Conservation (phyloP, 2,888 invertebrate genomes). For the Gymnocheta viridis region DNA sequence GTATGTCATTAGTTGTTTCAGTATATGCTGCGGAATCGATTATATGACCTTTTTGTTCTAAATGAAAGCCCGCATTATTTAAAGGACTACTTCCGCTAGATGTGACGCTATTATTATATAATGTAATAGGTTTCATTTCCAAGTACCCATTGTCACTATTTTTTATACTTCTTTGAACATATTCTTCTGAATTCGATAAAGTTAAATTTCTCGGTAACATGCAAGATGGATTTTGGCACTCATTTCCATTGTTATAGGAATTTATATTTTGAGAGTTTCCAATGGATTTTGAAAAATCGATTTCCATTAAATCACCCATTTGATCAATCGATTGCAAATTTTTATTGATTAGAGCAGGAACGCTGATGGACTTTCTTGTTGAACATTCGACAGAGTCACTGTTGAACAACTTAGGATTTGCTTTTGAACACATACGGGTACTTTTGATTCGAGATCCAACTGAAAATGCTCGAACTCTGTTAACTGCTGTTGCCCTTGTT, state of each 20-base stretch:
- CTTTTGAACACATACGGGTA: constrained; percentile 72
- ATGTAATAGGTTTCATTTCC: constrained; percentile 83
- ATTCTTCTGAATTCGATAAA: constrained; percentile 30
- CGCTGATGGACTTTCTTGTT: constrained; percentile 86
- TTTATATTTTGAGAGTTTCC: neutral
- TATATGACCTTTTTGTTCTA: neutral
- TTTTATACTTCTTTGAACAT: constrained; percentile 3
- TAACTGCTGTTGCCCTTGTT: constrained; percentile 79
- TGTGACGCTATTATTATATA: neutral
- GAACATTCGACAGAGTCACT: constrained; percentile 72
- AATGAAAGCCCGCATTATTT: neutral
- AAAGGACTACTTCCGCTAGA: neutral
- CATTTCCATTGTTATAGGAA: neutral
- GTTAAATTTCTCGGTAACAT: neutral
- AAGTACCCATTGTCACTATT: constrained; percentile 83
- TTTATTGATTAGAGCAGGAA: constrained; percentile 85
- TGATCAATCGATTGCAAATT: constrained; percentile 84
- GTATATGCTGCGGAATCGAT: neutral
- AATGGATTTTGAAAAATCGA: constrained; percentile 85
- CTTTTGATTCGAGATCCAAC: constrained; percentile 87
- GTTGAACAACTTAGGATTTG: constrained; percentile 65
- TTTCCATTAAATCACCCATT: constrained; percentile 92
- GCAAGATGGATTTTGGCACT: constrained; percentile 1
- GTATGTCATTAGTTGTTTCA: neutral
- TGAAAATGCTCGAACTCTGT: constrained; percentile 89